phyloP scores from a whole-genome alignment of 1,140 invertebrate genomes.

The Hylaeus volcanicus region DNA sequence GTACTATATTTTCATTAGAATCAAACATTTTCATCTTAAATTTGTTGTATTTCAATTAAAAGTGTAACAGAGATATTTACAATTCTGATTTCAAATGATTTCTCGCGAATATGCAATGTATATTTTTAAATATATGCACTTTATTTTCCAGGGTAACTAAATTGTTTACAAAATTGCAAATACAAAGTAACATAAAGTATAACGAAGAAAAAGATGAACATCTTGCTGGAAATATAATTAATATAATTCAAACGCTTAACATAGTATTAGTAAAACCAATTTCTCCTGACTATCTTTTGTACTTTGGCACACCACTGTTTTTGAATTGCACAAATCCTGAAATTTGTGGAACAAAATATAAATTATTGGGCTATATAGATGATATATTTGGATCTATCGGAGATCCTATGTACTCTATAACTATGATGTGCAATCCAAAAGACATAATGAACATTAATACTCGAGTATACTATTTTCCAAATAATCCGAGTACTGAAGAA shows the following conservation, averaged over 20 bases:
- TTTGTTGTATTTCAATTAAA: not conserved
- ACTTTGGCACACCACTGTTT: constrained; percentile 36
- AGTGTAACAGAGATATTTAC: too few species aligned
- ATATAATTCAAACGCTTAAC: constrained; percentile 13
- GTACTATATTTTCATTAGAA: too few species aligned
- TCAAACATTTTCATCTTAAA: not conserved
- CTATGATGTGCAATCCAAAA: not conserved
- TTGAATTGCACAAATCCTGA: not conserved
- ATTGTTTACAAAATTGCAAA: not conserved
- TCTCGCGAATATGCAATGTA: not conserved
- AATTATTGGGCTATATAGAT: constrained; percentile 53
- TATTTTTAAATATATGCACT: not conserved
- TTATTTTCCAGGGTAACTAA: constrained; percentile 1
- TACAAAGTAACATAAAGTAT: constrained; percentile 1
- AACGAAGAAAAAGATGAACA: not conserved
- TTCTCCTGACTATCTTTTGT: constrained; percentile 3
- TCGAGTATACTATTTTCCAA: constrained; percentile 51
- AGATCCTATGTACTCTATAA: constrained; percentile 60
- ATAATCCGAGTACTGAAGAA: constrained; percentile 44
- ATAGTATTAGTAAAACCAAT: constrained; percentile 9
- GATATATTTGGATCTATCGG: constrained; percentile 62
- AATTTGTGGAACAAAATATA: not conserved
- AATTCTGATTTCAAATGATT: not conserved
- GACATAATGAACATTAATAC: constrained; percentile 17
- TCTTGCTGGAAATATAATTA: constrained; percentile 36